phyloP scores from a whole-genome alignment of 2,888 invertebrate genomes.

The Prostheceraeus crozeri region DNA sequence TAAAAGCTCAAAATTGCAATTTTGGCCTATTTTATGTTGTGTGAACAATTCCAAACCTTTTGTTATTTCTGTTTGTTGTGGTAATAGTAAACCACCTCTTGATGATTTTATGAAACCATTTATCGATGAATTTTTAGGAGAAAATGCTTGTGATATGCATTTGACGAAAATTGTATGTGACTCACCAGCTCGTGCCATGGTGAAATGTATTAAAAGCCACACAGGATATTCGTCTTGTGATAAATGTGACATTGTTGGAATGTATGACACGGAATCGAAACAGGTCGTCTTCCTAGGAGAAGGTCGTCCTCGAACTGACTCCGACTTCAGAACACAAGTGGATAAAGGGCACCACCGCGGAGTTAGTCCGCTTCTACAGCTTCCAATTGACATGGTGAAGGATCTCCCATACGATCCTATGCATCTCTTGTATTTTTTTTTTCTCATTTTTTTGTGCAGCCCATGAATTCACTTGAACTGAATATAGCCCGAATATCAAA shows the following conservation, averaged over 20 bases:
- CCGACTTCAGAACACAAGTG: background rate
- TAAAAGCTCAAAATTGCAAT: slow-evolving; percentile 13
- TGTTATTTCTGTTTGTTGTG: slow-evolving; percentile 5
- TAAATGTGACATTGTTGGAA: slow-evolving; percentile 10
- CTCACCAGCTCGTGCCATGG: background rate
- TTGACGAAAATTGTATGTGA: slow-evolving; percentile 8
- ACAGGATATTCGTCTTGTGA: slow-evolving; percentile 9
- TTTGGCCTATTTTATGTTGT: slow-evolving; percentile 13
- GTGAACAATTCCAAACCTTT: slow-evolving; percentile 3
- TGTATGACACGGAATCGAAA: background rate
- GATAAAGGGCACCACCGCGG: background rate
- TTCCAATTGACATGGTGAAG: too few species aligned
- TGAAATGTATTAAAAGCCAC: background rate
- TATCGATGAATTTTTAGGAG: background rate
- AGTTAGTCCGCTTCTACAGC: slow-evolving; percentile 2
- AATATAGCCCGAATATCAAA: too few species aligned
- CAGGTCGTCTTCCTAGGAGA: slow-evolving; percentile 2
- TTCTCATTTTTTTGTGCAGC: too few species aligned
- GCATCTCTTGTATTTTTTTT: too few species aligned
- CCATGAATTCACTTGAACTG: too few species aligned
- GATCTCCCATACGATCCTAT: too few species aligned
- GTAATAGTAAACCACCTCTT: slow-evolving; percentile 7
- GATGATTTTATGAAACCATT: background rate
- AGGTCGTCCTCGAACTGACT: background rate
- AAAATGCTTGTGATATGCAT: slow-evolving; percentile 6